phyloP scores from a whole-genome alignment of 2,113 vertebrate species.

The Lasiurus cinereus region DNA sequence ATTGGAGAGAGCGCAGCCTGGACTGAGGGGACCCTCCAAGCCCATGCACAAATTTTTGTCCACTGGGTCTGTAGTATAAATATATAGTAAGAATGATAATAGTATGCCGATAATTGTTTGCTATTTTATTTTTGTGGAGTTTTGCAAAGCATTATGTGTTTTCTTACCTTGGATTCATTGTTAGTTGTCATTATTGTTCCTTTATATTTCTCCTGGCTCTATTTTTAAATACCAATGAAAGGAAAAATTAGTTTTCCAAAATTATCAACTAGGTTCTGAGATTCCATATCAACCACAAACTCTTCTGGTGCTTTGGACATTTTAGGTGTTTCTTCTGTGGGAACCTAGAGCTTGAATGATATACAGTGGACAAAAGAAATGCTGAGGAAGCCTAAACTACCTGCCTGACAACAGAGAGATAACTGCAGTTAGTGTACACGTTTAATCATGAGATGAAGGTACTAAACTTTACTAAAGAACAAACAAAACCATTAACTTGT shows the following conservation, averaged over 20 bases:
- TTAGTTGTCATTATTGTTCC: background rate
- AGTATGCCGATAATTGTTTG: background rate
- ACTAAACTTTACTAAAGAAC: background rate
- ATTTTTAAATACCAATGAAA: background rate
- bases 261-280: background rate
- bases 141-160: background rate
- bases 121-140: background rate
- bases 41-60: too few species aligned
- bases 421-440: background rate
- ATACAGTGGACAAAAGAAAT: background rate
- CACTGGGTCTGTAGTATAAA: background rate
- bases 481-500: background rate
- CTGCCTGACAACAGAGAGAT: background rate
- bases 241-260: background rate
- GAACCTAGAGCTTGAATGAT: background rate
- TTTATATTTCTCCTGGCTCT: background rate
- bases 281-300: background rate
- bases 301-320: background rate
- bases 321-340: background rate
- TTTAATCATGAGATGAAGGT: background rate
- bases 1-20: too few species aligned
- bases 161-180: background rate
- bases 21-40: too few species aligned
- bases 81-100: background rate
- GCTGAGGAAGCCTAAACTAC: background rate